Base-by-base conservation (phyloP, 2,888 invertebrate genomes). In the Heteromyza rotundicornis region DNA sequence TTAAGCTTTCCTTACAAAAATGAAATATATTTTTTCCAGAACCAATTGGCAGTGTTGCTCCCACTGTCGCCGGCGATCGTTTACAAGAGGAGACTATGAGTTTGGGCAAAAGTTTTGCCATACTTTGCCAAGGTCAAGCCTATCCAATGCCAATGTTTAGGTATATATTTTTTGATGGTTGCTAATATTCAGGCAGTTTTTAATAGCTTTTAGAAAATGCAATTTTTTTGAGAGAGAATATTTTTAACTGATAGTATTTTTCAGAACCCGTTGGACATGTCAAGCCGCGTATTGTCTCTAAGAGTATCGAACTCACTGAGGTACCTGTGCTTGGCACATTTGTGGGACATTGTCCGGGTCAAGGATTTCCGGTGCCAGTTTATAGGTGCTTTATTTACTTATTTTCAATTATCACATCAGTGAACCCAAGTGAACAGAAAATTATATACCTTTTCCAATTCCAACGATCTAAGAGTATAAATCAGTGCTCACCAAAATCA, bases 111-210 rank as follows among this genome's bases (percentile, higher is more conserved):
- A 86, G 84, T 70, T 87, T 90, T 70, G 88, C 89, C 64, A 86
- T 89, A 72, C 85, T 90, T 75, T 92, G 92, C 82, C 88, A 89
- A 71, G 88, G 89, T 75, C 91, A 92, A 86, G 89, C 89, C 64
- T 91, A 87, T 83, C 92, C 92, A 64, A 87, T 89, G 78, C 91
- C 92, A 65, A 81, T 84, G 59, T 90, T 89, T 87, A 92, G 91
- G 92, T 92, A 88, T 84, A 80, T 79, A 64, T 20, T n/a, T n/a
- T n/a, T 71, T 70, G 23, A 14, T 7, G 17, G 12, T 24, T 20
- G 50, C 2, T 14, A 52, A 56, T 57, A 56, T 68, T 64, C 59
- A 24, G 64, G 63, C 55, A 68, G 63, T 68, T 66, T 44, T n/a
- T n/a, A n/a, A n/a, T n/a, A n/a, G n/a, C n/a, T n/a, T n/a, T n/a